Evolutionary conservation across 2,888 invertebrate genomes (phyloP), one percentile per base, ranked within the genome.

Genomic region (Orthonychiurus folsomi): DNA sequence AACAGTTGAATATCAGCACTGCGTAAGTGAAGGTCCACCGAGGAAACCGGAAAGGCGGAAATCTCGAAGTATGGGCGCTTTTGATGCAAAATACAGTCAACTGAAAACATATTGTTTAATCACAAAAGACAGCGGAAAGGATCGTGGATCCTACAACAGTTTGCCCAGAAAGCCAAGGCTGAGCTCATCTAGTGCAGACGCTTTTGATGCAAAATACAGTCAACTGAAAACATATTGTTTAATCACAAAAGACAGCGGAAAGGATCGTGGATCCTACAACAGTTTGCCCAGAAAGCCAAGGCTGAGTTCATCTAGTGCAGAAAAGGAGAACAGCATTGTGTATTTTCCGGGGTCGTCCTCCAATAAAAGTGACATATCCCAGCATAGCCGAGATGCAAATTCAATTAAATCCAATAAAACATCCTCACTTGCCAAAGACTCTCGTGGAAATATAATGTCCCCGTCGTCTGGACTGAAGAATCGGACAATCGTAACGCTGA

Each of bases 1-100:
- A 63, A 68, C 68, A 9, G 67, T 26, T n/a, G 21, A 5, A 5
- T 50, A 59, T 23, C 37, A 27, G 26, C 37, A 57, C 20, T 9
- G 12, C 15, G 18, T 24, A 24, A 12, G 5, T 24, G 24, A 20
- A 55, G 3, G 3, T 12, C 56, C 56, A 27, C 56, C 56, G 5
- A 56, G n/a, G 56, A 56, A 56, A 27, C 56, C 56, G 3, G n/a
- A 20, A 2, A 26, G 56, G 20, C 21, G 21, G 25, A 55, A 24
- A 25, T 37, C 9, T 37, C 5, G 48, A 23, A 59, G 59, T 25
- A 47, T 59, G 18, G 59, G 59, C 2, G 9, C 59, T 25, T 59
- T 28, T 26, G 59, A 59, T 50, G 25, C 59, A 9, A 59, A 59
- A 50, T 59, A 59, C 59, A 59, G 59, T 26, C 59, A 59, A 9